Evolutionary conservation across 2,888 invertebrate genomes (phyloP).

Genomic region (Hypercompe scribonia): DNA sequence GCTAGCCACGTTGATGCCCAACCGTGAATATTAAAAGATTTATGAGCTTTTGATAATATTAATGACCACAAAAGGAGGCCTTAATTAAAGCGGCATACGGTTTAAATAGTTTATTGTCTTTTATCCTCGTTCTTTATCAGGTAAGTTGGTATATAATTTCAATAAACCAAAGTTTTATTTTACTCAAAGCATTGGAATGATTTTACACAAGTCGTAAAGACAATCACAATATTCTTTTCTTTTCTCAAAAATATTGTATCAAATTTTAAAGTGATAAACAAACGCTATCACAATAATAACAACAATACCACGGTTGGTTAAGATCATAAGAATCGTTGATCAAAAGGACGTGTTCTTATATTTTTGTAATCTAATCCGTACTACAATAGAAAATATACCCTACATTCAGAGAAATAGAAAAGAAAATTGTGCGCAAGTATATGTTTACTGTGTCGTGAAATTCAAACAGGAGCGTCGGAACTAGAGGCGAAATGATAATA

Average conservation of each 20-base stretch:
- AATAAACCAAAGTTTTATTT: neutral
- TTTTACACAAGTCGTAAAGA: neutral
- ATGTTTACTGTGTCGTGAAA: slow-evolving; percentile 51
- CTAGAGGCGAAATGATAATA: slow-evolving; percentile 52
- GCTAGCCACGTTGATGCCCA: slow-evolving; percentile 28
- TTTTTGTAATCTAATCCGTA: slow-evolving; percentile 42
- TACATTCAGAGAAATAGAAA: slow-evolving; percentile 19
- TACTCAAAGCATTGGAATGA: neutral
- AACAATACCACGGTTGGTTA: slow-evolving; percentile 43
- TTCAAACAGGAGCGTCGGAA: slow-evolving; percentile 42
- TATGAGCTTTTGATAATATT: slow-evolving; percentile 50
- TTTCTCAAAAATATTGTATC: slow-evolving; percentile 8
- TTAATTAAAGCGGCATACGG: slow-evolving; percentile 31
- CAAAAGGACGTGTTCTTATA: slow-evolving; percentile 38
- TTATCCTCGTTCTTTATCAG: slow-evolving; percentile 16
- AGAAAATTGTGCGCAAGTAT: slow-evolving; percentile 14
- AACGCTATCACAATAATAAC: slow-evolving; percentile 34
- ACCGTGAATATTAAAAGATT: slow-evolving; percentile 46
- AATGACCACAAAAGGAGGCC: slow-evolving; percentile 38
- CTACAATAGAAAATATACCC: slow-evolving; percentile 26
- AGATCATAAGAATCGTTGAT: slow-evolving; percentile 43
- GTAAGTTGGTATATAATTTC: slow-evolving; percentile 1
- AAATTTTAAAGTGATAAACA: slow-evolving; percentile 34
- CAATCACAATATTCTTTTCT: neutral
- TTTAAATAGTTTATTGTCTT: slow-evolving; percentile 32